Evolutionary conservation across 2,797 vertebrate species (phyloP), one percentile per base, ranked within the genome.

Genomic region (Triplophysa bombifrons): DNA sequence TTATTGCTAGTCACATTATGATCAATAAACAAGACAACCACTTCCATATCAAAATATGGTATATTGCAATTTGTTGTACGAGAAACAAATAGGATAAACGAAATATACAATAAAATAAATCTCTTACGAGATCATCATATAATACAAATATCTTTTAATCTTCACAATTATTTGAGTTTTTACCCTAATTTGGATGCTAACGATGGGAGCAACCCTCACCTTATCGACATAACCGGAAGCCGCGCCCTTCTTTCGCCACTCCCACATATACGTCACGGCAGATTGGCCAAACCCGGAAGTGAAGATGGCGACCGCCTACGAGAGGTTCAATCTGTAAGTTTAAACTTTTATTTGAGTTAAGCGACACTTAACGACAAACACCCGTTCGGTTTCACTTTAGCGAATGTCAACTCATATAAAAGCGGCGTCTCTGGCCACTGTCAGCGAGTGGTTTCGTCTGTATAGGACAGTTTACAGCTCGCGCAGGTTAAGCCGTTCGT

Each of bases 321-420:
- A 94, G 84, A 94, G 90, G 87, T 94, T 96, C 85, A 96, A 96
- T 91, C 93, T 98, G 97, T 98, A 90, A 98, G 97, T 96, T 90
- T 14, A 48, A 76, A 83, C 55, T 68, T 73, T 83, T 34, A 44
- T 77, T 80, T 30, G 17, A 68, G 44, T 50, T 2, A 27, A 53
- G 17, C 4, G n/a, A 38, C 16, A 8, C 5, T 27, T 14, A 64
- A 65, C 27, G 4, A 19, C 17, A 41, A 1, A 44, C n/a, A n/a
- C 12, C 4, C 30, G 27, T 9, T 13, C n/a, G 0, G 25, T 71
- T 30, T 13, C 19, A 44, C 17, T 25, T 65, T 13, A 69, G 27
- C 2, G 38, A 34, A 16, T 10, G 34, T 13, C 11, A 13, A 30
- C 55, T 55, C 48, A 7, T 25, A 48, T n/a, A 48, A 22, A 69